phyloP scores from a whole-genome alignment of 1,140 invertebrate genomes.

The Apolygus lucorum region DNA sequence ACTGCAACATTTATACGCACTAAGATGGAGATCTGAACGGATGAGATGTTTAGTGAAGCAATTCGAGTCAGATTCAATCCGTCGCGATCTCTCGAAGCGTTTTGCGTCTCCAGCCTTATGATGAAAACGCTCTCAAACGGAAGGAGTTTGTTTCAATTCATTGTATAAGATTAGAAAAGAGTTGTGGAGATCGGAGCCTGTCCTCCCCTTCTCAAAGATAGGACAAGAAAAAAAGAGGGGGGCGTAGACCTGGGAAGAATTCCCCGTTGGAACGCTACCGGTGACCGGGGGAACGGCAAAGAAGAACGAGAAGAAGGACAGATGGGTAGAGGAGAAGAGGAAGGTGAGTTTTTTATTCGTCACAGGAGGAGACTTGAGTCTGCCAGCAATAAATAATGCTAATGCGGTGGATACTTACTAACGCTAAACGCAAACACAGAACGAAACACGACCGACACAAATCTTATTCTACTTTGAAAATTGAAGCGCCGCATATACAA shows the following conservation, averaged over 20 bases:
- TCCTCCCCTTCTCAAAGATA: conserved; percentile 3
- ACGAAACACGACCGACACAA: not conserved
- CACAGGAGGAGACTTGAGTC: conserved; percentile 16
- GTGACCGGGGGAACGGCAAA: conserved; percentile 14
- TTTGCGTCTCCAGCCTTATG: too few species aligned
- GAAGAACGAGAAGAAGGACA: conserved; percentile 9
- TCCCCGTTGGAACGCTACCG: conserved; percentile 19
- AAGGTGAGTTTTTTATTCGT: conserved; percentile 20
- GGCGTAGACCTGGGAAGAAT: conserved; percentile 21
- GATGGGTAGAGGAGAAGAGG: not conserved
- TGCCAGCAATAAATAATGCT: conserved; percentile 22
- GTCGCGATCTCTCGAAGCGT: too few species aligned
- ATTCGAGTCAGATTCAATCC: too few species aligned
- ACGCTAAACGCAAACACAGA: conserved; percentile 17
- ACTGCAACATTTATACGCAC: too few species aligned
- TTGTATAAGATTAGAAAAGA: conserved; percentile 11
- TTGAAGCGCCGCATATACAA: too few species aligned
- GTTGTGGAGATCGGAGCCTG: not conserved
- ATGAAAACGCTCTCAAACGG: not conserved
- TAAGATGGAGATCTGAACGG: too few species aligned
- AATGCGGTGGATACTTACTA: conserved; percentile 16
- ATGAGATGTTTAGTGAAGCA: too few species aligned
- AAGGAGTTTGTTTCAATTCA: not conserved
- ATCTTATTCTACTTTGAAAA: too few species aligned
- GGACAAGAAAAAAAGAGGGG: conserved; percentile 20